Percentiles rank a stretch among this genome's conserved stretches.
phyloP scores from a whole-genome alignment of 2,888 invertebrate genomes.

The Scaptomyza flava region DNA sequence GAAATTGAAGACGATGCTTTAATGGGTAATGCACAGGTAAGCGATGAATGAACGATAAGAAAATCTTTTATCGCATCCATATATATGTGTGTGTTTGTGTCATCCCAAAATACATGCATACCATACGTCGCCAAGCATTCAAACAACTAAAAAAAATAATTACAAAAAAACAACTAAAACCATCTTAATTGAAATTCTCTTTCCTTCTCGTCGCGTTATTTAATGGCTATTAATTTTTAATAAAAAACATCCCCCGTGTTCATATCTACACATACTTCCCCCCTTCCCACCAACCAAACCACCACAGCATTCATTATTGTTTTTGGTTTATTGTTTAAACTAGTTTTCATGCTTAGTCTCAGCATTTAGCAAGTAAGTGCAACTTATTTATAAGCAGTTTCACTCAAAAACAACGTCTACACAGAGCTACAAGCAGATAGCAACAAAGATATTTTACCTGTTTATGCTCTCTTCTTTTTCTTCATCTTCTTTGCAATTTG shows the following conservation, averaged over 20 bases:
- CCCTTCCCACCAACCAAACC: not conserved
- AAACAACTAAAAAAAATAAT: too few relatives aligned
- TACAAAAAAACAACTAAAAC: not conserved
- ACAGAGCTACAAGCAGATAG: slow-evolving; percentile 17
- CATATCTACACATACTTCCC: not conserved
- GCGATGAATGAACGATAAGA: slow-evolving; percentile 28
- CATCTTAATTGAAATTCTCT: slow-evolving; percentile 8
- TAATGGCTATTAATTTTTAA: slow-evolving; percentile 47
- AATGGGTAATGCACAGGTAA: slow-evolving; percentile 73
- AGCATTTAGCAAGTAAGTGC: slow-evolving; percentile 72
- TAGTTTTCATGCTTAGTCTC: slow-evolving; percentile 48
- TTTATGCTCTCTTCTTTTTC: slow-evolving; percentile 4
- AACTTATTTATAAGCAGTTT: slow-evolving; percentile 53
- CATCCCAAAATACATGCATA: slow-evolving; percentile 13
- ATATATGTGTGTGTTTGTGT: slow-evolving; percentile 26
- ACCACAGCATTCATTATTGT: slow-evolving; percentile 23
- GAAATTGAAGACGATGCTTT: slow-evolving; percentile 62
- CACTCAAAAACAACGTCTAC: slow-evolving; percentile 24
- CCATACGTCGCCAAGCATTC: not conserved
- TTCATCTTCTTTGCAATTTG: not conserved
- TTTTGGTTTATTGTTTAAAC: slow-evolving; percentile 48
- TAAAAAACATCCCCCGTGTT: slow-evolving; percentile 1
- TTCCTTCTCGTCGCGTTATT: slow-evolving; percentile 8
- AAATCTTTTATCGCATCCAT: slow-evolving; percentile 29
- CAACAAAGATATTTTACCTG: slow-evolving; percentile 12